Evolutionary conservation across 2,888 invertebrate genomes (phyloP), one percentile per base, ranked within the genome.

Genomic region (Philereme transversata): DNA sequence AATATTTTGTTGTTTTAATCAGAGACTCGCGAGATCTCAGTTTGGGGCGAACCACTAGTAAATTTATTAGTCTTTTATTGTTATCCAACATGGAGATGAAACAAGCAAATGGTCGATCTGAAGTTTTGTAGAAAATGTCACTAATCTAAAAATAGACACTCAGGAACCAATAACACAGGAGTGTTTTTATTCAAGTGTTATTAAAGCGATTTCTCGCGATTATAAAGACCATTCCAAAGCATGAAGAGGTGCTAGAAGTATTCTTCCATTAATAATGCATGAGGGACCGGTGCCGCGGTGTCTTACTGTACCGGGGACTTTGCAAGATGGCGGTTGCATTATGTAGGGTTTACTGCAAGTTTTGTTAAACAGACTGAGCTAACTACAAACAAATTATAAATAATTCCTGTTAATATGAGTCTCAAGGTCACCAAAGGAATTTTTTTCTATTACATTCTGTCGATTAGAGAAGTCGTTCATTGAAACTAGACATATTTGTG

Each of bases 251-350:
- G 52, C 43, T 52, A 43, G 48, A 44, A 53, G 34, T 48, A 22
- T 40, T 45, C 7, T 36, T 35, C 34, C 47, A 51, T 60, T 51
- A 55, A 60, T 60, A 60, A 60, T 60, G 41, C 54, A 60, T 50
- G 46, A 38, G 52, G 4, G 33, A 33, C 47, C 47, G 47, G 38
- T 9, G 45, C n/a, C 36, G 43, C 47, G 47, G 38, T 9, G 45
- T 22, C 36, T 38, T 38, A 53, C 38, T 22, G 8, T 10, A 41
- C 10, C 10, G 48, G 10, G 34, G 48, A 6, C 40, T 34, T n/a
- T 41, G 41, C 40, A 50, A 10, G 10, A 49, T 55, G 60, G 33
- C 51, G 36, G 47, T 47, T 44, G 41, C 51, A 60, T 60, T 50
- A 59, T 36, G 41, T 51, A 40, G 47, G 33, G 55, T 60, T 51